A percentile compares a stretch with the other conserved stretches of the same genome.
Conservation (phyloP, 1,140 invertebrate genomes). For the Nymphalis io region DNA sequence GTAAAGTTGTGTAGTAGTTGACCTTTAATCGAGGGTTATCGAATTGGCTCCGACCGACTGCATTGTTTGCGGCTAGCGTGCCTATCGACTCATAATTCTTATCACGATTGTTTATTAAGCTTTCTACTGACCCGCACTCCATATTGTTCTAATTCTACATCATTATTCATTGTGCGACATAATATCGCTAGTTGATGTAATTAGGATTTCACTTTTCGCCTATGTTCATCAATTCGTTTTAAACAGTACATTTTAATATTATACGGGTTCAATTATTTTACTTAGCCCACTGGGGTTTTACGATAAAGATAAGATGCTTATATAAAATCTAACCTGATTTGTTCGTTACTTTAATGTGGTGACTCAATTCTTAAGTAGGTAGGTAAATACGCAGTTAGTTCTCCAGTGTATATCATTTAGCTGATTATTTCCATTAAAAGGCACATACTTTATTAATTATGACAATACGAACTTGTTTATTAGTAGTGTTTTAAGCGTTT, state of each 20-base stretch:
- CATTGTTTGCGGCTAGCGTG: conserved; percentile 23
- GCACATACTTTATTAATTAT: not conserved
- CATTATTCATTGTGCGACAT: conserved; percentile 37
- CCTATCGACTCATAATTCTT: conserved; percentile 40
- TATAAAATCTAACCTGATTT: not conserved
- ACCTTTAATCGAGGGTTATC: conserved; percentile 44
- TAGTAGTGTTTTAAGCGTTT: not conserved
- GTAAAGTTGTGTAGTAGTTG: conserved; percentile 19
- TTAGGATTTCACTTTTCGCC: not conserved
- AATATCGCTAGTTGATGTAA: not conserved
- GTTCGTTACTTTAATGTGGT: not conserved
- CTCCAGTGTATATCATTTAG: not conserved
- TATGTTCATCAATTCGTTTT: no score
- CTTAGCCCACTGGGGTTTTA: not conserved
- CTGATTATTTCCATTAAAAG: not conserved
- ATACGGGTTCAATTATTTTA: no score
- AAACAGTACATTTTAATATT: no score
- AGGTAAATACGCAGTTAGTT: conserved; percentile 32
- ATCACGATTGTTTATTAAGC: conserved; percentile 48
- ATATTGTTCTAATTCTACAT: conserved; percentile 36
- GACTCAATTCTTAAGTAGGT: conserved; percentile 52
- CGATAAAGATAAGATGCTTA: not conserved
- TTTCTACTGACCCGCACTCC: conserved; percentile 41
- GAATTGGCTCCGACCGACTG: conserved; percentile 22
- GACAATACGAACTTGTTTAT: not conserved